Base-by-base conservation (phyloP, 2,113 vertebrate genomes). In the Sclerurus mexicanus region DNA sequence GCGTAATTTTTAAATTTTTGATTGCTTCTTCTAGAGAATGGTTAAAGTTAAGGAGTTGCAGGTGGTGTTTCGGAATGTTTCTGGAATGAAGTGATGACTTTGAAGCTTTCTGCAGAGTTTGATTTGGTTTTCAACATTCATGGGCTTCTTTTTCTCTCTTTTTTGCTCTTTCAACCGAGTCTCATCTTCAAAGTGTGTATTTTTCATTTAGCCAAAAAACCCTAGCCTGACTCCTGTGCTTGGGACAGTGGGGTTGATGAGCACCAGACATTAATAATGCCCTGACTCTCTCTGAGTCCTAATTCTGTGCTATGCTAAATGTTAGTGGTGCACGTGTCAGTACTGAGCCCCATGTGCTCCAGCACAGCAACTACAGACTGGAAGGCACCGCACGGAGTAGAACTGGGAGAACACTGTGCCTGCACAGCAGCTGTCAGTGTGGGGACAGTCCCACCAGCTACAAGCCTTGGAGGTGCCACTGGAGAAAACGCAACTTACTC, bases 51-150 rank as follows among this genome's bases (percentile, higher is more conserved):
- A 81, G 52, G 64, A 53, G 69, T 86, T 93, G 44, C 82, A 92
- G 72, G 93, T 95, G 82, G 60, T 81, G 33, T 24, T 84, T 80
- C 56, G 35, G 71, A 80, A 49, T 58, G 52, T 78, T 90, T 94
- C 85, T 93, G 79, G 76, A 96, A 96, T 78, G 66, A 71, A 71
- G 4, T 58, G 71, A 77, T 89, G 59, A 69, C 83, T 97, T 92
- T 55, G 64, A 95, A 81, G 47, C 33, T 87, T 89, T 92, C 53
- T 89, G 11, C 42, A 50, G 47, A 49, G 47, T 86, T 90, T 86
- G 25, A 42, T 96, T 95, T 63, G 9, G 33, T 91, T 94, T 96
- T 87, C 42, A 79, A 42, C 17, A 15, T 76, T 68, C 15, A 6
- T n/a, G 40, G 24, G 6, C 30, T 64, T 89, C 18, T 80, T 78